Evolutionary conservation across 2,113 vertebrate species (phyloP).

Genomic region (Nymphicus hollandicus): DNA sequence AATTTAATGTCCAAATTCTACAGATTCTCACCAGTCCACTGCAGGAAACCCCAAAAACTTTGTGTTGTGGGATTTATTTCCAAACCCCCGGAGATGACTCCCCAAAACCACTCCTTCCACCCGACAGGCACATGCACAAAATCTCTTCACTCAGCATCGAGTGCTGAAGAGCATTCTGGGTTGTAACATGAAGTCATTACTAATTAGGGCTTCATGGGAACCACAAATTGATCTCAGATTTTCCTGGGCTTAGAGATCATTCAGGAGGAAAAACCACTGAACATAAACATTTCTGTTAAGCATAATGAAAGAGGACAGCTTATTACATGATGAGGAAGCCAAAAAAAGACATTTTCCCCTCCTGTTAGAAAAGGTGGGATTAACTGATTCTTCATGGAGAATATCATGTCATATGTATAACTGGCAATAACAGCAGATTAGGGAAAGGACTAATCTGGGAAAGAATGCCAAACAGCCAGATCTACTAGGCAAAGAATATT

Average conservation of each 20-base stretch:
- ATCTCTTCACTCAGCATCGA: background rate
- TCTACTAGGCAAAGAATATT: background rate
- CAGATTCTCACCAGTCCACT: background rate
- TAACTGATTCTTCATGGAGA: background rate
- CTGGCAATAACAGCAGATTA: background rate
- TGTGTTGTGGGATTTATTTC: background rate
- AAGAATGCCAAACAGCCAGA: background rate
- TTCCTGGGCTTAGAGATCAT: slow-evolving; percentile 21
- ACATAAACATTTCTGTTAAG: background rate
- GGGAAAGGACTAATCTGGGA: background rate
- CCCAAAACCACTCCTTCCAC: background rate
- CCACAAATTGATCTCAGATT: slow-evolving; percentile 50
- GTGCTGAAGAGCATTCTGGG: background rate
- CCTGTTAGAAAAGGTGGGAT: background rate
- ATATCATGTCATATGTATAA: background rate
- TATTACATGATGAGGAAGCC: too few relatives aligned
- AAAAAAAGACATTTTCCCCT: background rate
- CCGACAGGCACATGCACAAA: background rate
- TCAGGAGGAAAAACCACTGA: background rate
- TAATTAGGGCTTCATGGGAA: slow-evolving; percentile 16
- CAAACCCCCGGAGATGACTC: background rate
- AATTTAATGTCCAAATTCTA: background rate
- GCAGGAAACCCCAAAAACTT: background rate
- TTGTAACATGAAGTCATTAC: slow-evolving; percentile 16
- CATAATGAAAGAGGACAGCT: background rate